Evolutionary conservation across 2,797 vertebrate genomes (phyloP).

Genomic region (Sebastes dallii): DNA sequence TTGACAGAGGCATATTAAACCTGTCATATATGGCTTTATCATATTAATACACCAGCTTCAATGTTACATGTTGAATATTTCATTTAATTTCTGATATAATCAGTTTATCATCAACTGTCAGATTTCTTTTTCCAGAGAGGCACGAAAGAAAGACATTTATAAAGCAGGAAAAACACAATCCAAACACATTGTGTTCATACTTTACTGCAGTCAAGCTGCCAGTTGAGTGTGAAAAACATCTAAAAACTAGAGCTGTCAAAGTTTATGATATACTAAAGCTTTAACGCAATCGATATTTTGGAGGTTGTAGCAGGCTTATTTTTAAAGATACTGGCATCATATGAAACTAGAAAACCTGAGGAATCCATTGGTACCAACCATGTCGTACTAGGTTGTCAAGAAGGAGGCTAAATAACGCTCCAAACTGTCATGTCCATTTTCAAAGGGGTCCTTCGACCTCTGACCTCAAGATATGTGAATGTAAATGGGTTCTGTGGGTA

Average conservation of each 20-base stretch:
- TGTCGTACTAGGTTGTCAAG: no score
- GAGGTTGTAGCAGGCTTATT: no score
- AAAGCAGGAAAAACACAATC: not conserved
- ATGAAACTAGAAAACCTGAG: no score
- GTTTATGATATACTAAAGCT: no score
- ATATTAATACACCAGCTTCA: not conserved
- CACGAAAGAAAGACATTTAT: not conserved
- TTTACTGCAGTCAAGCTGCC: not conserved
- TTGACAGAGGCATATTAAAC: conserved; percentile 3
- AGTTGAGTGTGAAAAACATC: not conserved
- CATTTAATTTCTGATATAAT: conserved; percentile 9
- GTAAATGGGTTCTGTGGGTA: no score
- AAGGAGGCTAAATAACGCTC: no score
- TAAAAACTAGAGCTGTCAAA: not conserved
- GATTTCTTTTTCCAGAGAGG: not conserved
- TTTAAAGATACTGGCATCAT: no score
- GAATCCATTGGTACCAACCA: no score
- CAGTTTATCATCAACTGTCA: conserved; percentile 11
- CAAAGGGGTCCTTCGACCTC: no score
- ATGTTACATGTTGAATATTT: conserved; percentile 3
- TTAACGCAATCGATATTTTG: no score
- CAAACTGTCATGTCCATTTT: no score
- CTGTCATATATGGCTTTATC: not conserved
- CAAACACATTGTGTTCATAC: not conserved
- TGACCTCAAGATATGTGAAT: no score